Evolutionary conservation across 2,888 invertebrate genomes (phyloP), one percentile per base, ranked within the genome.

Genomic region (Eurois occulta): DNA sequence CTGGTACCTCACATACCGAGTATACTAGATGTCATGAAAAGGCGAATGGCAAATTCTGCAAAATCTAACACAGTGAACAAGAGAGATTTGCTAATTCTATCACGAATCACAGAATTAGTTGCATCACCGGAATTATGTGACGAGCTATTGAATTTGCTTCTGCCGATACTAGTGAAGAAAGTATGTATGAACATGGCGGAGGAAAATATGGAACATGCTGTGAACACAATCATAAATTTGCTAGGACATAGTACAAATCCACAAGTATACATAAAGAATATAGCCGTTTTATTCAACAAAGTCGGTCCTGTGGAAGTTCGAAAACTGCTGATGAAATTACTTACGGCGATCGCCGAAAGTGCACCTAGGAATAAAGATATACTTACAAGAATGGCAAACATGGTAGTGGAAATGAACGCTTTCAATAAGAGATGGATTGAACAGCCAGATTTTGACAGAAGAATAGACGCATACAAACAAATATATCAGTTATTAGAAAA

Each of bases 391-490:
- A 96, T 97, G 74, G 96, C 97, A 0, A 93, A 96, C 24, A 90
- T 98, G 24, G 94, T 98, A 5, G 92, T 93, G 10, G 97, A 98
- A 92, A 97, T 99, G 88, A 99, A 99, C 94, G 98, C 99, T 0
- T 99, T 98, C 97, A 98, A 99, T 94, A 97, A 97, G 66, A 97
- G 98, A 84, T 98, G 98, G 98, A 97, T 99, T n/a, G 99, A 99
- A 89, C 99, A 99, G 92, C 99, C 99, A 0, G 99, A 99, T 95
- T 99, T 98, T 90, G 98, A 98, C 81, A 97, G 97, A 88, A 97
- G 99, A 87, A 96, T 99, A 38, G 97, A 98, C 74, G 98, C 98
- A 0, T 98, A 99, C 88, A 97, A 97, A 88, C 95, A 97, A 87
- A 97, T 99, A 62, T 97, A 97, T 80, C 91, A 96, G 66, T 91